Evolutionary conservation across 2,113 vertebrate genomes (phyloP), one percentile per base, ranked within the genome.

Genomic region (Columba janthina): DNA sequence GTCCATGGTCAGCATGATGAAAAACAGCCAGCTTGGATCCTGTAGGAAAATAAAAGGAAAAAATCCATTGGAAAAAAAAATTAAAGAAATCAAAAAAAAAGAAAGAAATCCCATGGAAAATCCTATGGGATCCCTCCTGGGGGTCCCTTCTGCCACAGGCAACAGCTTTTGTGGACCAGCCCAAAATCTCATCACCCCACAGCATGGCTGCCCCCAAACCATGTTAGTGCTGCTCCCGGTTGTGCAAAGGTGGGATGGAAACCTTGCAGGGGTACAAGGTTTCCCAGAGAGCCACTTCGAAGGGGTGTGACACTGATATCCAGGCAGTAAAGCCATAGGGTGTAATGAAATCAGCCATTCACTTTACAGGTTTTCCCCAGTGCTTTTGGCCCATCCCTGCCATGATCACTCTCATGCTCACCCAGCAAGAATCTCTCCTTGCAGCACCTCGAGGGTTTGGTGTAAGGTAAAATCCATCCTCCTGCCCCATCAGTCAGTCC

Each of bases 1-100:
- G 66, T 5, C 28, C 21, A 13, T 1, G 2, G 18, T 48, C 0
- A 0, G 8, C 1, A 4, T 38, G 42, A 38, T 13, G 34, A 8
- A 24, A 88, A 29, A 20, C 62, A 62, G 57, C 32, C 9, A 3
- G 36, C 42, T 40, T 42, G 40, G n/a, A 21, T 74, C n/a, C 31
- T 42, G 15, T 6, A 15, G 44, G 20, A 60, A 51, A 44, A 44
- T 16, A 17, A 44, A 44, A 8, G 42, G 42, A 44, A 44, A 17
- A 44, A 44, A 44, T 44, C 42, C 42, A 44, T 17, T 44, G 42
- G 16, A 44, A 44, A 44, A 44, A 44, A 44, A 44, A 44, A 44
- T 17, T 15, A 44, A 44, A 44, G 42, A 44, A 44, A 44, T 44
- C 16, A 16, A 44, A 44, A 44, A 42, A 44, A 44, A 88, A 75